A percentile compares a stretch with the other conserved stretches of the same genome.
Conservation (phyloP, 2,113 vertebrate genomes). For the Candoia aspera region DNA sequence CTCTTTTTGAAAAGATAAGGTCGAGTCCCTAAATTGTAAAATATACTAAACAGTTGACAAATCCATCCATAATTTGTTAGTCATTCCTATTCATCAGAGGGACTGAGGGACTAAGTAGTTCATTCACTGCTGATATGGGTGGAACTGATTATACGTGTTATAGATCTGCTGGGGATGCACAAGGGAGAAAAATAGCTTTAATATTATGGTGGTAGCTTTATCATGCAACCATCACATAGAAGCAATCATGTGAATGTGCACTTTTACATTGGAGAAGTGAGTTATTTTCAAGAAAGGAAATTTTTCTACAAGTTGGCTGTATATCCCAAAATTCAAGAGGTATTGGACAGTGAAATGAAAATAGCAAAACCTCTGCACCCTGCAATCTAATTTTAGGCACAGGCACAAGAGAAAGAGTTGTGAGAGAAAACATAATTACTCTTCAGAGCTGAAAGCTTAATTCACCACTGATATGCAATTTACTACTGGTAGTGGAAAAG, state of each 20-base stretch:
- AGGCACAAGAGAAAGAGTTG: background rate
- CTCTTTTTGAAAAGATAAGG: too few species aligned
- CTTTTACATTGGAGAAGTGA: background rate
- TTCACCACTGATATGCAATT: background rate
- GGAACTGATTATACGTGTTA: background rate
- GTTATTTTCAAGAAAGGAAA: background rate
- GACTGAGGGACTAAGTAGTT: background rate
- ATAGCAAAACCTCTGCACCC: background rate
- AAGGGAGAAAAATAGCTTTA: background rate
- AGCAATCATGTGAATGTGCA: background rate
- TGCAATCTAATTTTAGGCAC: constrained; percentile 9
- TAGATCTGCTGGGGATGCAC: background rate
- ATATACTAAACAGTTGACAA: background rate
- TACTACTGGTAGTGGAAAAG: background rate
- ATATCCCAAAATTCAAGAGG: background rate
- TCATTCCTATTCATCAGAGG: background rate
- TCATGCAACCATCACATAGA: background rate
- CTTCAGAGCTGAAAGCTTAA: background rate
- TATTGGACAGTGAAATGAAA: constrained; percentile 8
- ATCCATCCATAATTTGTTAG: background rate
- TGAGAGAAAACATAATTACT: background rate
- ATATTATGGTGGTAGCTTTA: background rate
- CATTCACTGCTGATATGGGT: background rate
- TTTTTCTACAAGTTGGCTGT: background rate
- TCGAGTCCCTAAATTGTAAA: too few species aligned